Evolutionary conservation across 2,797 vertebrate species (phyloP).

Genomic region (Acanthopagrus latus): DNA sequence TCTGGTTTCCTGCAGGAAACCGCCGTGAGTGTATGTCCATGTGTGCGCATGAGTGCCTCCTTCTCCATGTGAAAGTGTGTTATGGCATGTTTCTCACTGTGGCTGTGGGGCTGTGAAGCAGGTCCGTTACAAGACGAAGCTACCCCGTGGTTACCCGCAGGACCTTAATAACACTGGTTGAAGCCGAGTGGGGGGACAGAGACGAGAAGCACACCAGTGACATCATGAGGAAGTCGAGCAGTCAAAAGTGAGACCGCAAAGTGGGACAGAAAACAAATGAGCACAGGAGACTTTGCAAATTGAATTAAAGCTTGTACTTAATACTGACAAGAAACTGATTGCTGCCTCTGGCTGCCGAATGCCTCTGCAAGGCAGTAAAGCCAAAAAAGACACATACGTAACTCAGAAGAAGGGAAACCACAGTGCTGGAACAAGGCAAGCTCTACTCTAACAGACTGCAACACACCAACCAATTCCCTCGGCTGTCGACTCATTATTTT

Average conservation of each 20-base stretch:
- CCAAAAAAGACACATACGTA: conserved; percentile 31
- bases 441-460: conserved; percentile 41
- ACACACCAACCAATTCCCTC: conserved; percentile 45
- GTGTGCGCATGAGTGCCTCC: conserved; percentile 49
- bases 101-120: conserved; percentile 45
- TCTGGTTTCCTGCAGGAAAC: conserved; percentile 68
- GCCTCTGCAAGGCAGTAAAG: conserved; percentile 36
- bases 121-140: conserved; percentile 54
- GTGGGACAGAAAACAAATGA: conserved; percentile 50
- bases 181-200: conserved; percentile 29
- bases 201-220: conserved; percentile 30
- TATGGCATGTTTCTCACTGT: conserved; percentile 51
- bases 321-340: conserved; percentile 61
- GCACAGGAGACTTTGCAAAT: conserved; percentile 50
- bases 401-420: conserved; percentile 57
- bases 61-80: conserved; percentile 53
- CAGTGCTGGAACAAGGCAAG: conserved; percentile 46
- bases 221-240: conserved; percentile 52
- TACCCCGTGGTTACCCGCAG: conserved; percentile 44
- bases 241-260: conserved; percentile 51
- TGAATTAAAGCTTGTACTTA: conserved; percentile 59
- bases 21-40: conserved; percentile 55
- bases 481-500: conserved; percentile 63
- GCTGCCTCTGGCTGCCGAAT: conserved; percentile 39
- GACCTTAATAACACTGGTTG: conserved; percentile 41